Evolutionary conservation across 2,797 vertebrate genomes (phyloP), one percentile per base, ranked within the genome.

Genomic region (Semaprochilodus insignis): DNA sequence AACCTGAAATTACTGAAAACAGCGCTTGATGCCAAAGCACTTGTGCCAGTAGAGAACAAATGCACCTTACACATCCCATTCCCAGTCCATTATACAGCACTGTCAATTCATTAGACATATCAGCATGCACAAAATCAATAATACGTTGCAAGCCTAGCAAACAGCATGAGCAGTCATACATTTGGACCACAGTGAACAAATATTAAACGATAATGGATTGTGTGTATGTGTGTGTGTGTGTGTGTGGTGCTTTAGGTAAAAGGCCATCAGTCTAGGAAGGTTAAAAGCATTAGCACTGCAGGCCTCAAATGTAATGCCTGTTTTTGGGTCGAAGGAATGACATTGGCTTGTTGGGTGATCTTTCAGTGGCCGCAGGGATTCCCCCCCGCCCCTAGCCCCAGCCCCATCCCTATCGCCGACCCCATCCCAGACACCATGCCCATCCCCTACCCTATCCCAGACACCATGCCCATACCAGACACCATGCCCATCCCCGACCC

Each of bases 261-360:
- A 69, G 57, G 70, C 51, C 70, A 72, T 72, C 59, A 34, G 13
- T 69, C 31, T 3, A 48, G 54, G 36, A 69, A 36, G 36, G 55
- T 57, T 70, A 70, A 76, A 81, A 77, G 31, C 65, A 81, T 72
- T 72, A 54, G 15, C 60, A 63, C 67, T 71, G 2, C 54, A 11
- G 57, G 55, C 31, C 55, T 71, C 6, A 23, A 27, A 60, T 23
- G 44, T 25, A 52, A 34, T 16, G 63, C 31, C 17, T 77, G 55
- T 21, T 77, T 67, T 2, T 71, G 2, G 69, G 66, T 54, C 40
- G 21, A 54, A 54, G 34, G 34, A 27, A 17, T 44, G 73, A 60
- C 67, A 51, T 81, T 80, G 6, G 57, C 76, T 21, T 75, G 69
- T 57, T 25, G 73, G 72, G 74, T 71, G 55, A 77, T 71, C 72